Evolutionary conservation across 2,113 vertebrate genomes (phyloP).

Genomic region (Pholis gunnellus): DNA sequence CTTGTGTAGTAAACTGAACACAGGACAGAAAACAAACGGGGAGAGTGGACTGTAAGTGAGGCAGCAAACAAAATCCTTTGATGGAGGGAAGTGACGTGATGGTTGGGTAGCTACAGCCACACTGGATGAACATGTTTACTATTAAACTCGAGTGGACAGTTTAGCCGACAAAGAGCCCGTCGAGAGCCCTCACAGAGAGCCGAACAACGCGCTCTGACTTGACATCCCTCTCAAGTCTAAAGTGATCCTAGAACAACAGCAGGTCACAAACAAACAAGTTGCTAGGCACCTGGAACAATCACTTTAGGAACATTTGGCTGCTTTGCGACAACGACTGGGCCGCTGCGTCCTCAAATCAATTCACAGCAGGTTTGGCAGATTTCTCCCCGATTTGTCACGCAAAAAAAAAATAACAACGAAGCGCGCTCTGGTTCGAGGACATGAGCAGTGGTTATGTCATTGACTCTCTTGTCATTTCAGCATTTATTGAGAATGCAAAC

Average conservation of each 20-base stretch:
- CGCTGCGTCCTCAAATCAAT: not conserved
- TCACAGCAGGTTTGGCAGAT: slow-evolving; percentile 12
- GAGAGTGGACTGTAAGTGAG: not conserved
- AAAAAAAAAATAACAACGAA: not conserved
- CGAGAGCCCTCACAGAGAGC: not conserved
- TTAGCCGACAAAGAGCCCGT: not conserved
- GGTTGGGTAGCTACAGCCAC: not conserved
- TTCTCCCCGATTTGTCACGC: not conserved
- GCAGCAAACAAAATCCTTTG: slow-evolving; percentile 6
- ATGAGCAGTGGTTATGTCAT: not conserved
- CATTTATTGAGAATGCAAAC: not conserved
- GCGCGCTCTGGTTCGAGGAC: not conserved
- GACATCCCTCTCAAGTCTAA: not conserved
- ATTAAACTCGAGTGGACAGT: slow-evolving; percentile 10
- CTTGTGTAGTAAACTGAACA: not conserved
- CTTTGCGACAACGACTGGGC: not conserved
- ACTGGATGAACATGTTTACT: not conserved
- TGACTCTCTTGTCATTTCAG: not conserved
- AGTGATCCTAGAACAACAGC: slow-evolving; percentile 13
- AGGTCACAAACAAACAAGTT: not conserved
- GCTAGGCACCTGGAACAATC: not conserved
- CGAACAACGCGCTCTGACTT: slow-evolving; percentile 10
- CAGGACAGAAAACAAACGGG: not conserved
- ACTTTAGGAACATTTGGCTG: slow-evolving; percentile 1
- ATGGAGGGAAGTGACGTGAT: not conserved